Percentiles rank a stretch among this genome's conserved stretches.
Conservation (phyloP, 2,888 invertebrate genomes). For the Protonemura montana region DNA sequence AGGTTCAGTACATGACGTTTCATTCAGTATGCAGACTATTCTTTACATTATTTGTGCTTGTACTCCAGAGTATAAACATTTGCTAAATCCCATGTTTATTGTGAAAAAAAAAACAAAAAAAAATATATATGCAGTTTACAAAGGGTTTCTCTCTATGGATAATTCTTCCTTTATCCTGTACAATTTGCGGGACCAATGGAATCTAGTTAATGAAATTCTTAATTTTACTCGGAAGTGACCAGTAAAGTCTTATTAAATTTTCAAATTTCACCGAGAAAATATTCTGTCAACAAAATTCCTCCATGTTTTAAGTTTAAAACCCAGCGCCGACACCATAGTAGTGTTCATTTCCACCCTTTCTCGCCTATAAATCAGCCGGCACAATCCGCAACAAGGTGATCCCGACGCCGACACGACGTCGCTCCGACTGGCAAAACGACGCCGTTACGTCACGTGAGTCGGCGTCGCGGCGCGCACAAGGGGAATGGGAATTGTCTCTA, state of each 20-base stretch:
- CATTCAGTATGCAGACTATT: too few species aligned
- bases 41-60: too few species aligned
- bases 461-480: conserved; percentile 15
- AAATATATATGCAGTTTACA: not conserved
- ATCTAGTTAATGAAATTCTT: not conserved
- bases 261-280: not conserved
- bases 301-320: not conserved
- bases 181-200: not conserved
- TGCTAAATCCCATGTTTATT: not conserved
- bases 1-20: too few species aligned
- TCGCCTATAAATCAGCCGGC: not conserved
- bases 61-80: not conserved
- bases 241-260: not conserved
- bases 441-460: conserved; percentile 2
- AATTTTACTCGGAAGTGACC: not conserved
- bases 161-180: not conserved
- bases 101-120: not conserved
- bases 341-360: not conserved
- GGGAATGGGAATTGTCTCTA: conserved; percentile 40
- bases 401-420: not conserved
- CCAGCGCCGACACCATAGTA: not conserved
- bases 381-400: conserved; percentile 12
- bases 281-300: not conserved
- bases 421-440: conserved; percentile 1
- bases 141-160: too few species aligned